phyloP scores from a whole-genome alignment of 2,113 vertebrate genomes.

The Mystacornis crossleyi region DNA sequence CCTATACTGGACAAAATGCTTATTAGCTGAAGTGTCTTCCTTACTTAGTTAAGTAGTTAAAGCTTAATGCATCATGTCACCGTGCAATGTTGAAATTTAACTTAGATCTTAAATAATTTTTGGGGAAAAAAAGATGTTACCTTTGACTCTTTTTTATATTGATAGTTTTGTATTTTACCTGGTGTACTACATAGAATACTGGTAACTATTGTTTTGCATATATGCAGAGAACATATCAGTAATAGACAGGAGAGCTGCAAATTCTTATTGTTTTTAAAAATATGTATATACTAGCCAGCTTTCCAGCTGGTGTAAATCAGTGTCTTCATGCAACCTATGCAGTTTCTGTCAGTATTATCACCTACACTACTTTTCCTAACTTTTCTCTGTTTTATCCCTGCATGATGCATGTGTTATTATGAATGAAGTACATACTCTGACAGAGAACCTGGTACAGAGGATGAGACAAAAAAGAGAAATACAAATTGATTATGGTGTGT shows the following conservation, averaged over 20 bases:
- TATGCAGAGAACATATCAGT: neutral
- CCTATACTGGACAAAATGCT: neutral
- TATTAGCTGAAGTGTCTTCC: neutral
- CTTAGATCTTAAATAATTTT: constrained; percentile 9
- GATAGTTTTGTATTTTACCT: neutral
- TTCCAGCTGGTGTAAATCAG: neutral
- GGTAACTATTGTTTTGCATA: neutral
- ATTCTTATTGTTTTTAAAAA: neutral
- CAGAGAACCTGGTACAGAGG: neutral
- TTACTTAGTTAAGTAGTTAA: neutral
- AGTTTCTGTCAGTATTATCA: neutral
- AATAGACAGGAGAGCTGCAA: neutral
- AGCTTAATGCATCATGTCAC: neutral
- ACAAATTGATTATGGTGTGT: neutral
- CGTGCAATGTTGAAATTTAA: neutral
- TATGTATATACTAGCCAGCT: neutral
- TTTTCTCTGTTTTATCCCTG: neutral
- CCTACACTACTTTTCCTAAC: neutral
- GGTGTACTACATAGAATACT: neutral
- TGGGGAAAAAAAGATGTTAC: neutral
- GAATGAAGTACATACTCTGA: neutral
- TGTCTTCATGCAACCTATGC: neutral
- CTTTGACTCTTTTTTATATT: neutral
- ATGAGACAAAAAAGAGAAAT: neutral
- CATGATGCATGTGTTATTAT: neutral